These are phyloP conservation scores for Pseudotriccus pelzelni DNA, from an alignment of 2,797 vertebrate species.

Conservation along the genomic window DNA sequence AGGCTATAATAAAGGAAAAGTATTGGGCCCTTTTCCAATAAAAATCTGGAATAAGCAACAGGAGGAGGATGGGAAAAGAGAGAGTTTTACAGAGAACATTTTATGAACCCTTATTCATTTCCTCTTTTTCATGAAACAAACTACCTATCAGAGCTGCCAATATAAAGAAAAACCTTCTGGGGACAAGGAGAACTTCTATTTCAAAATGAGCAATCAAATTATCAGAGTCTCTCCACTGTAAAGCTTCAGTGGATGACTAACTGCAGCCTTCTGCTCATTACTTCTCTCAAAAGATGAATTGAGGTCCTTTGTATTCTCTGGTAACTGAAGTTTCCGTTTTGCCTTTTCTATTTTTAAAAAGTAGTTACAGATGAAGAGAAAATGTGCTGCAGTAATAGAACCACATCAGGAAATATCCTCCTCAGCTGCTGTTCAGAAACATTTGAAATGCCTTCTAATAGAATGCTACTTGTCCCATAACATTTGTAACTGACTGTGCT, in stretches of 20 bases:
- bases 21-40: background rate
- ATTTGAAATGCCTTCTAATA: conserved; percentile 67
- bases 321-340: conserved; percentile 72
- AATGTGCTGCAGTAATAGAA: conserved; percentile 65
- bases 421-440: conserved; percentile 61
- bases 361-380: conserved; percentile 71
- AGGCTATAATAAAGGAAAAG: background rate
- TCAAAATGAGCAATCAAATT: conserved; percentile 72
- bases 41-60: background rate
- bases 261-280: conserved; percentile 70
- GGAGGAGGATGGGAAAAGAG: background rate
- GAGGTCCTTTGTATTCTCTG: conserved; percentile 58
- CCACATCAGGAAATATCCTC: conserved; percentile 68
- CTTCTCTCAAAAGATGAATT: conserved; percentile 71
- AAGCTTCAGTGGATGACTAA: conserved; percentile 69
- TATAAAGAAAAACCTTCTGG: conserved; percentile 58
- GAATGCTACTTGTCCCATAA: conserved; percentile 66
- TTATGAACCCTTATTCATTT: conserved; percentile 26
- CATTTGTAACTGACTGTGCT: conserved; percentile 63
- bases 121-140: conserved; percentile 29
- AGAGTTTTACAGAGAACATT: background rate
- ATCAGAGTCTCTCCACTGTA: conserved; percentile 64
- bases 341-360: conserved; percentile 73
- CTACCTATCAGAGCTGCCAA: conserved; percentile 57
- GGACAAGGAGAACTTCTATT: conserved; percentile 59